Conservation (phyloP, 1,140 invertebrate species). For the Pissodes strobi region DNA sequence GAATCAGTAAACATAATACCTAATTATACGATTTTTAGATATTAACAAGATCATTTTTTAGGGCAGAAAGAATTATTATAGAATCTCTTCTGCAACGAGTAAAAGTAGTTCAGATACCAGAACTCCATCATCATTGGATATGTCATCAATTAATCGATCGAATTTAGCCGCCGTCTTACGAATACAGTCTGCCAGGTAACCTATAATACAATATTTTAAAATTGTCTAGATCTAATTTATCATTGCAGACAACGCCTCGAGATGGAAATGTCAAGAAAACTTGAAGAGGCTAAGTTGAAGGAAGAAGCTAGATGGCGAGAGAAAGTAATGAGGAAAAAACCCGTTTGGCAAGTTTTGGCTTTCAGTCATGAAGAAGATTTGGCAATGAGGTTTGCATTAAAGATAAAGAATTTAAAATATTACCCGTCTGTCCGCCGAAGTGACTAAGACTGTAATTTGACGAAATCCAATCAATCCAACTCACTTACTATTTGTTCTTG, state of each 20-base stretch:
- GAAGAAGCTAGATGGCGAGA: conserved; percentile 63
- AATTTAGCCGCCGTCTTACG: conserved; percentile 72
- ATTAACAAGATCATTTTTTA: conserved; percentile 15
- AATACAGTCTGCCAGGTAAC: conserved; percentile 66
- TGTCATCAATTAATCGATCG: conserved; percentile 62
- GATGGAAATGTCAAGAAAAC: conserved; percentile 62
- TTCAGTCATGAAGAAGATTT: conserved; percentile 71
- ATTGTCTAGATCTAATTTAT: neutral
- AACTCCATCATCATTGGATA: conserved; percentile 56
- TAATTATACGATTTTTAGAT: neutral
- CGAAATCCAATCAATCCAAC: no score
- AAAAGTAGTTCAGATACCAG: conserved; percentile 49
- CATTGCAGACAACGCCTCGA: conserved; percentile 64
- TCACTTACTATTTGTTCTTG: no score
- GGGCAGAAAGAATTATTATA: conserved; percentile 31
- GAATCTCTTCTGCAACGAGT: conserved; percentile 46
- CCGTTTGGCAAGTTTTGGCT: conserved; percentile 70
- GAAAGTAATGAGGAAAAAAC: conserved; percentile 65
- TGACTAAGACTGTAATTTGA: no score
- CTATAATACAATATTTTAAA: conserved; percentile 1
- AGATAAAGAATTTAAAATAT: no score
- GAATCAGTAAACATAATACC: no score
- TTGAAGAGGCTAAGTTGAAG: conserved; percentile 64
- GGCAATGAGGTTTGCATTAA: conserved; percentile 60
- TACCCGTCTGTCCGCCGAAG: no score